Evolutionary conservation across 2,797 vertebrate species (phyloP), one percentile per base, ranked within the genome.

Genomic region (Hyperoplus immaculatus): DNA sequence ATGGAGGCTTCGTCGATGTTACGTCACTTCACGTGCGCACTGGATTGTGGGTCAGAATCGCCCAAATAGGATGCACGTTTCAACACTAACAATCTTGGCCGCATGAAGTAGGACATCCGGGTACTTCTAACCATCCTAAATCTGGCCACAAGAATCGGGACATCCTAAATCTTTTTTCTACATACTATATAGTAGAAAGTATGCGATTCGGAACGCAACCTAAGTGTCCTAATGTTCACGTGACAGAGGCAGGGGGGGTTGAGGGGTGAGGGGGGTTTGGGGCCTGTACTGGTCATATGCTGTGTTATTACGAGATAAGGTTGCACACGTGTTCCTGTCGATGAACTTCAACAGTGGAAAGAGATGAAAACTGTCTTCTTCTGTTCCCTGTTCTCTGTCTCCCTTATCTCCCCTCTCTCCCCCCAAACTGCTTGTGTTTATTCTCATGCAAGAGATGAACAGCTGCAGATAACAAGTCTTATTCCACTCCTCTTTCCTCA

Each of bases 301-400:
- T 72, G 82, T 53, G 80, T 86, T 88, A 74, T 83, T 29, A 29
- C 29, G 80, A 89, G 88, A 92, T 83, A 79, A 86, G 77, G 80
- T 84, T 88, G 87, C 87, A 83, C 89, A 84, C 89, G 85, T 78
- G 81, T 82, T 91, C 78, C 88, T 75, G 83, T 87, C 81, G 78
- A 3, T 87, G 89, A 89, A 83, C 88, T 87, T 81, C n/a, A 71
- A 60, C 67, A 50, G 77, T 75, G 70, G 83, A 62, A 73, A 68
- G 56, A 79, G 67, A 82, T 58, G 5, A 72, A 29, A 46, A 55
- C 56, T 59, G 49, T 69, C 54, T 77, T 50, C 16, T 46, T 36
- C 67, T 45, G 6, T 39, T 70, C 16, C 56, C 61, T 18, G 21
- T 56, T 45, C 70, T 68, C 14, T 64, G 58, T 36, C 14, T 73